Conservation (phyloP, 1,140 invertebrate species). For the Zelostemma sp. region DNA sequence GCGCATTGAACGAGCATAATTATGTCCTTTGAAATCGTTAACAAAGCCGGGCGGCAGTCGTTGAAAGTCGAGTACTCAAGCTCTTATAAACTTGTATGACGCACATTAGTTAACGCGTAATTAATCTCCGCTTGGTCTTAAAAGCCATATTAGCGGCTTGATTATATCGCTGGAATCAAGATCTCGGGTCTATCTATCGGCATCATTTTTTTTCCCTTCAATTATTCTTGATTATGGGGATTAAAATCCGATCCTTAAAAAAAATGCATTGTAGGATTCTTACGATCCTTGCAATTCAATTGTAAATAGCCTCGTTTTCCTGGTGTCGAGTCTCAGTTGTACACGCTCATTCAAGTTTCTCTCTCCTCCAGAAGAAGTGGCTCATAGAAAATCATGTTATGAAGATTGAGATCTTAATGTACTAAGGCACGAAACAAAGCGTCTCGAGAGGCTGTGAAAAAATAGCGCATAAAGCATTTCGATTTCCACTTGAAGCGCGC, state of each 20-base stretch:
- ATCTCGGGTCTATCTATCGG: slow-evolving; percentile 14
- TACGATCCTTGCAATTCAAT: too few species aligned
- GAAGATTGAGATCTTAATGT: slow-evolving; percentile 3
- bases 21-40: slow-evolving; percentile 54
- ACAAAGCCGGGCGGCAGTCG: slow-evolving; percentile 53
- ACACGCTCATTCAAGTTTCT: too few species aligned
- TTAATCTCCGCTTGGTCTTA: slow-evolving; percentile 18
- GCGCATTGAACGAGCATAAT: slow-evolving; percentile 56
- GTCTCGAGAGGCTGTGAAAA: slow-evolving; percentile 6
- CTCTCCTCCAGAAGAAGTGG: too few species aligned
- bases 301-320: too few species aligned
- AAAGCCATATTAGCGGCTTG: slow-evolving; percentile 14
- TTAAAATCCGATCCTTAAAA: too few species aligned
- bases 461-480: background rate
- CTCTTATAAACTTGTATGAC: slow-evolving; percentile 22
- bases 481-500: background rate
- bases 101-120: slow-evolving; percentile 21
- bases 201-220: too few species aligned
- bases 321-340: too few species aligned
- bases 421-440: background rate
- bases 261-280: background rate
- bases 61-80: slow-evolving; percentile 56
- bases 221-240: too few species aligned
- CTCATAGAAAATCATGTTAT: background rate
- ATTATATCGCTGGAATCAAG: slow-evolving; percentile 6